Percentiles rank a stretch among this genome's conserved stretches.
phyloP scores from a whole-genome alignment of 2,888 invertebrate species.

The Amphipyra tragopoginis region DNA sequence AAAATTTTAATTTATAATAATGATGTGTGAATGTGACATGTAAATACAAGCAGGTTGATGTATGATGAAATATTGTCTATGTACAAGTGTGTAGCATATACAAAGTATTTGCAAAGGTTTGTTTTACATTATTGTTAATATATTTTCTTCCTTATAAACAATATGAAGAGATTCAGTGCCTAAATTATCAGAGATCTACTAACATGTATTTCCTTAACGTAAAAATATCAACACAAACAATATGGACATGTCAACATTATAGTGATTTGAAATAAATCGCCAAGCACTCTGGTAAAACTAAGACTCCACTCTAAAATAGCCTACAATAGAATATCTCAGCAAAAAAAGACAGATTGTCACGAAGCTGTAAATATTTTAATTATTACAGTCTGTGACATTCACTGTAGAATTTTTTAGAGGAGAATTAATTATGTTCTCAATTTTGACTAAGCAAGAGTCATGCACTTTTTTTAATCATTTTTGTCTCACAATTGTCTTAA shows the following conservation, averaged over 20 bases:
- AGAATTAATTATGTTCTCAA: slow-evolving; percentile 5
- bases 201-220: no score
- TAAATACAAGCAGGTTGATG: slow-evolving; percentile 19
- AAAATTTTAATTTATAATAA: slow-evolving; percentile 1
- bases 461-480: background rate
- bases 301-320: no score
- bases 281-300: no score
- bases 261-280: no score
- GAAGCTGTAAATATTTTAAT: slow-evolving; percentile 35
- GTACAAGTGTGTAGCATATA: slow-evolving; percentile 3
- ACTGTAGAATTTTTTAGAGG: slow-evolving; percentile 11
- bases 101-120: background rate
- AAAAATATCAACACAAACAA: no score
- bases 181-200: no score
- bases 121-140: background rate
- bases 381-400: slow-evolving; percentile 22
- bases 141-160: background rate
- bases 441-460: slow-evolving; percentile 12
- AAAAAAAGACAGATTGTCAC: slow-evolving; percentile 40
- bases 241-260: no score
- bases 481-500: background rate
- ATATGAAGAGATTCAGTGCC: no score
- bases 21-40: slow-evolving; percentile 2
- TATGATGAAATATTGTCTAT: slow-evolving; percentile 10
- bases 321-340: background rate